Conservation (phyloP, 2,113 vertebrate species). For the Hepsetus odoe region DNA sequence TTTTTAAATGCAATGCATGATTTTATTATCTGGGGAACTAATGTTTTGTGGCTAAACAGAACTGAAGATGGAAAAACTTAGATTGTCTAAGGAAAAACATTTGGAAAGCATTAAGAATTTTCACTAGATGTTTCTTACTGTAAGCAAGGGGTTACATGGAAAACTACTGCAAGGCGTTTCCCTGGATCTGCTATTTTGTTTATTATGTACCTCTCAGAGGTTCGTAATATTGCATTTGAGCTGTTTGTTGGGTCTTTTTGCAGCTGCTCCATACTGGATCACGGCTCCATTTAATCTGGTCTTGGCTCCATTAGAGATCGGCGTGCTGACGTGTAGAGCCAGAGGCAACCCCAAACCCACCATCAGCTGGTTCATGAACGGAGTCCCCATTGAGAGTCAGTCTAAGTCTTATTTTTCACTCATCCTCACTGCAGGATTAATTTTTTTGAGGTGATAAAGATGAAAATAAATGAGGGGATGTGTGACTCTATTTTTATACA, state of each 20-base stretch:
- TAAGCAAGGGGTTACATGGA: slow-evolving; percentile 5
- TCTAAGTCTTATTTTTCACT: slow-evolving; percentile 15
- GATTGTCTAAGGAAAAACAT: slow-evolving; percentile 29
- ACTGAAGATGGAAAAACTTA: slow-evolving; percentile 13
- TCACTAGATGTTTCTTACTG: neutral
- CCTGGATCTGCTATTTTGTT: no score
- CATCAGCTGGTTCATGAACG: slow-evolving; percentile 89
- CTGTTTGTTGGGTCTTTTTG: neutral
- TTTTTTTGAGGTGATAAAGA: neutral
- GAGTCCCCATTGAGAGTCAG: slow-evolving; percentile 90
- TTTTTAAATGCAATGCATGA: slow-evolving; percentile 40
- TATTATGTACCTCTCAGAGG: no score
- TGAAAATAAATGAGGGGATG: neutral
- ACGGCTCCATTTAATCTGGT: slow-evolving; percentile 87
- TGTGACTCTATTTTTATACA: neutral
- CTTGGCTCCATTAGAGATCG: slow-evolving; percentile 88
- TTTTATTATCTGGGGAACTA: slow-evolving; percentile 10
- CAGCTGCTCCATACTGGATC: slow-evolving; percentile 97
- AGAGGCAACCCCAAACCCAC: slow-evolving; percentile 89
- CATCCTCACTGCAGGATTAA: neutral
- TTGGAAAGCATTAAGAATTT: slow-evolving; percentile 6
- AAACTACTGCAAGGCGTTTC: neutral
- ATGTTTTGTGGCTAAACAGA: slow-evolving; percentile 37
- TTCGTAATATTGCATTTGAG: neutral
- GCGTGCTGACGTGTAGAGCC: slow-evolving; percentile 87